Evolutionary conservation across 1,140 invertebrate genomes (phyloP), one percentile per base, ranked within the genome.

Genomic region (Oppia nitens): DNA sequence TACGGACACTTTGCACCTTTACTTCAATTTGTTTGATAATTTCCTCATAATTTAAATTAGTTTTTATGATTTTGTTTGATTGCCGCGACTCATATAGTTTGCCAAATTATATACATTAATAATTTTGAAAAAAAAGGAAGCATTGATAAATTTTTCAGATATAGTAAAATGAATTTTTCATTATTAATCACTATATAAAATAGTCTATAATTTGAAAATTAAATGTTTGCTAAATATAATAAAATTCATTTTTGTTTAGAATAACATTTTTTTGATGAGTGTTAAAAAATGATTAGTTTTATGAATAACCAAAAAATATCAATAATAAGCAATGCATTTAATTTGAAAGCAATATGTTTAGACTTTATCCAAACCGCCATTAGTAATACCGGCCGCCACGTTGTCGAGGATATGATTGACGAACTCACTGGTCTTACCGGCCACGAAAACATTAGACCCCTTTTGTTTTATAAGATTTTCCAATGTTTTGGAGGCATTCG

Each of bases 381-480:
- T 54, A 28, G 25, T 51, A 40, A 56, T 55, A 32, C 65, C 65
- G 49, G 56, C 27, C 23, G 57, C 55, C 27, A 66, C 65, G 40
- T 60, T 62, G 14, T 66, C 63, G 9, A 66, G 53, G 32, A 66
- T 61, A 40, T 47, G 57, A 49, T 66, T 66, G 11, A 66, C 65
- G 58, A 63, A 66, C 24, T 66, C 64, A 54, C 62, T 48, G 45
- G 65, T 59, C 20, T 60, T 57, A 26, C 65, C 65, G 40, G 65
- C 62, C 17, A 66, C 57, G 26, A 57, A 53, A 2, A 47, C 69
- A 6, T 68, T 17, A n/a, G 54, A n/a, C 6, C 48, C 25, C 29
- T 62, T 57, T 6, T 26, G 2, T 9, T 4, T 53, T 1, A 54
- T 20, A 27, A 60, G 47, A 23, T 56, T 1, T 2, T 62, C 47